phyloP scores from a whole-genome alignment of 2,888 invertebrate genomes.

The Muscina levida region DNA sequence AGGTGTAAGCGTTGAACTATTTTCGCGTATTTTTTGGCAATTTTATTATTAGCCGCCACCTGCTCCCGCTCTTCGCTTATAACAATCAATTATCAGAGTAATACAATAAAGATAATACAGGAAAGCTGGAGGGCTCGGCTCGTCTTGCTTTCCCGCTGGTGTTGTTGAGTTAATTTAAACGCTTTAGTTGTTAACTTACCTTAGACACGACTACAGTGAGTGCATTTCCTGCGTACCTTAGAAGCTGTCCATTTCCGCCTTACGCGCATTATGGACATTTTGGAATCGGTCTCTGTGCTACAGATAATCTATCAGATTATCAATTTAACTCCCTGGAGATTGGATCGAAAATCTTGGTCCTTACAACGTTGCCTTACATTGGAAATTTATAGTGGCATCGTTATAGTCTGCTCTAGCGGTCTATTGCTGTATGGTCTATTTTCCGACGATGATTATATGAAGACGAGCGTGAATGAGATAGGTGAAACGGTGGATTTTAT shows the following conservation, averaged over 20 bases:
- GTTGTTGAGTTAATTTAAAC: too few species aligned
- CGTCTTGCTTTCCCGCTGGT: too few species aligned
- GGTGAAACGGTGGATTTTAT: slow-evolving; percentile 75
- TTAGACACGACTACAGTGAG: too few species aligned
- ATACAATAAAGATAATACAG: too few species aligned
- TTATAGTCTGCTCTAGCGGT: slow-evolving; percentile 64
- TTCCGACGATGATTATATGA: slow-evolving; percentile 44
- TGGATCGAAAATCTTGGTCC: slow-evolving; percentile 65
- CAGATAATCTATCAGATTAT: slow-evolving; percentile 70
- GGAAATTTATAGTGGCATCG: slow-evolving; percentile 69
- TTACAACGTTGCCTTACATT: slow-evolving; percentile 68
- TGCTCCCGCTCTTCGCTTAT: too few species aligned
- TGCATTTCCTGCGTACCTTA: neutral
- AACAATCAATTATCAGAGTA: too few species aligned
- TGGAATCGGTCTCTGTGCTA: slow-evolving; percentile 68
- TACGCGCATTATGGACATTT: slow-evolving; percentile 69
- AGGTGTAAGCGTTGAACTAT: too few species aligned
- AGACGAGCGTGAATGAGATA: slow-evolving; percentile 63
- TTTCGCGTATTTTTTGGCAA: too few species aligned
- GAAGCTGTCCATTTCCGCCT: neutral
- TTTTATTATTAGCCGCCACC: too few species aligned
- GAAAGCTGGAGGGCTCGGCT: too few species aligned
- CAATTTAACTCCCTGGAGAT: slow-evolving; percentile 69
- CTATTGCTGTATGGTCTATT: slow-evolving; percentile 70
- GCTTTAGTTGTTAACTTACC: too few species aligned